A percentile compares a stretch with the other conserved stretches of the same genome.
Conservation (phyloP, 2,113 vertebrate species). For the Lagopus leucura region DNA sequence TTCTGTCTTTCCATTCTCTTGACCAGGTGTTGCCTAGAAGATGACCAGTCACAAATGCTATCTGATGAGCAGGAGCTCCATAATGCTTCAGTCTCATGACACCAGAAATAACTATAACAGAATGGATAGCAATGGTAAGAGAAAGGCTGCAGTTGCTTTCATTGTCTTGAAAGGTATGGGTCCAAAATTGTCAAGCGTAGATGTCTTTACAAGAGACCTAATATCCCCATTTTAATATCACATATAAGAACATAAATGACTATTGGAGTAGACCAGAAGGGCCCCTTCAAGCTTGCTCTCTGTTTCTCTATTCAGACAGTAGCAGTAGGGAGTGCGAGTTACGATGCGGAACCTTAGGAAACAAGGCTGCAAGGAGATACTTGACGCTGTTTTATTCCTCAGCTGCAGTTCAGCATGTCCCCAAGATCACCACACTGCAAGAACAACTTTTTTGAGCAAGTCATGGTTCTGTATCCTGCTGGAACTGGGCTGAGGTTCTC, state of each 20-base stretch:
- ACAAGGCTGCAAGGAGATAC: background rate
- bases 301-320: background rate
- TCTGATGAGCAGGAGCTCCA: background rate
- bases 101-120: background rate
- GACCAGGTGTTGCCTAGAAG: background rate
- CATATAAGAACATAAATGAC: background rate
- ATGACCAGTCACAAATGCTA: background rate
- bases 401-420: background rate
- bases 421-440: background rate
- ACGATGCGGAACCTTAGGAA: background rate
- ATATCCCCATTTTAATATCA: background rate
- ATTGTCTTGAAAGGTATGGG: background rate
- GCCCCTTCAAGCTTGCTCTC: background rate
- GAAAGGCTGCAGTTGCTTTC: background rate
- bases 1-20: background rate
- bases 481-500: background rate
- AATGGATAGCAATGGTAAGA: background rate
- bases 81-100: background rate
- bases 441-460: background rate
- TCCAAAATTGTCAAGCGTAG: background rate
- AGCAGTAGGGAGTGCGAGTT: background rate
- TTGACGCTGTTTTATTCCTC: background rate
- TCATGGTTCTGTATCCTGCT: background rate
- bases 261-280: background rate
- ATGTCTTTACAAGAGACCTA: background rate